A percentile compares a stretch with the other conserved stretches of the same genome.
Conservation (phyloP, 1,140 invertebrate species). For the Eciton burchellii region DNA sequence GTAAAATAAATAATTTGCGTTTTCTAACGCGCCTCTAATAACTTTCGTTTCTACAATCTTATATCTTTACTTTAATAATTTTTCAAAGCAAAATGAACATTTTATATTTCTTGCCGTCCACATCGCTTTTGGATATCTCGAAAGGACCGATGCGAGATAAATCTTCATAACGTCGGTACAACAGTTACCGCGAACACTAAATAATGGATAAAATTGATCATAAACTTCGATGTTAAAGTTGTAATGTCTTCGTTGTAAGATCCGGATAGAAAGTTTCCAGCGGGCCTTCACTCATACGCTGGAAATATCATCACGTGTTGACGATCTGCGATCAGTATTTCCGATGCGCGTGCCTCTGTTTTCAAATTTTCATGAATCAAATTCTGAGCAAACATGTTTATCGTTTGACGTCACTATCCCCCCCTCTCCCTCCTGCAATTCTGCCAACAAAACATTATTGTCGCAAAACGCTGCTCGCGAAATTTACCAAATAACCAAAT, state of each 20-base stretch:
- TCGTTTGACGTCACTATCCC: conserved; percentile 17
- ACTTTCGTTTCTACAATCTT: not conserved
- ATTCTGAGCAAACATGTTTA: conserved; percentile 36
- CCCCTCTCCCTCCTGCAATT: no score
- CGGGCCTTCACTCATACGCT: not conserved
- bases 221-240: not conserved
- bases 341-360: not conserved
- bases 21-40: not conserved
- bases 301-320: not conserved
- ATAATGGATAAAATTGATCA: not conserved
- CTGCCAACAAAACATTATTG: conserved; percentile 11
- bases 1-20: not conserved
- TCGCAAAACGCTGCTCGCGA: conserved; percentile 20
- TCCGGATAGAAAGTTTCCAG: no score
- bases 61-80: conserved; percentile 4
- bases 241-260: not conserved
- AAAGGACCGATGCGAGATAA: not conserved
- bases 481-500: conserved; percentile 47
- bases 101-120: not conserved
- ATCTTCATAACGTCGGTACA: not conserved
- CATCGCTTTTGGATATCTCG: conserved; percentile 4
- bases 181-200: not conserved
- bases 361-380: conserved; percentile 23
- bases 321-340: not conserved
- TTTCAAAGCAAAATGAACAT: not conserved